These are phyloP conservation scores for Myrmecobius fasciatus DNA, from an alignment of 2,113 vertebrate genomes.

Conservation along the genomic window DNA sequence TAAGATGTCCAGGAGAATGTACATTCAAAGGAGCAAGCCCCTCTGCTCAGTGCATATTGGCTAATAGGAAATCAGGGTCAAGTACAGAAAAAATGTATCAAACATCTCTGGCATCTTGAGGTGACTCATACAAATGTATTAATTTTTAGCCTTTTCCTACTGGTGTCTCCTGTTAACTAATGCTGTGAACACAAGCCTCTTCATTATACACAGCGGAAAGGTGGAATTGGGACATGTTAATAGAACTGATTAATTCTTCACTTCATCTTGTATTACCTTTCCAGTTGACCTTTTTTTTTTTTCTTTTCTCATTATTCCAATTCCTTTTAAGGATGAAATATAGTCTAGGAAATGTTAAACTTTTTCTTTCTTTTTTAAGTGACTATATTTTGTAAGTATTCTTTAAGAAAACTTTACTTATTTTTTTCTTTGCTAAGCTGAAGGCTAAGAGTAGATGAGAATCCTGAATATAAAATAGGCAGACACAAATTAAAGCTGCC, in stretches of 20 bases:
- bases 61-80: slow-evolving; percentile 42
- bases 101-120: slow-evolving; percentile 59
- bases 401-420: slow-evolving; percentile 57
- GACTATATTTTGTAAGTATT: slow-evolving; percentile 51
- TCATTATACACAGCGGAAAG: slow-evolving; percentile 53
- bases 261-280: slow-evolving; percentile 59
- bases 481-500: slow-evolving; percentile 34
- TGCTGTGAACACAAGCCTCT: slow-evolving; percentile 67
- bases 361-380: slow-evolving; percentile 63
- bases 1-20: background rate
- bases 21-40: background rate
- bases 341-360: slow-evolving; percentile 67
- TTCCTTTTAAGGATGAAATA: slow-evolving; percentile 63
- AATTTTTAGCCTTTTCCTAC: slow-evolving; percentile 42
- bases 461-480: slow-evolving; percentile 60
- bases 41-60: background rate
- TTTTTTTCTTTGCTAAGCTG: slow-evolving; percentile 41
- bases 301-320: slow-evolving; percentile 57
- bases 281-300: slow-evolving; percentile 53
- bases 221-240: slow-evolving; percentile 69
- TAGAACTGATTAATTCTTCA: slow-evolving; percentile 71
- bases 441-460: background rate
- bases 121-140: slow-evolving; percentile 31
- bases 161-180: slow-evolving; percentile 63
- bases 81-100: slow-evolving; percentile 4